Conservation (phyloP, 1,140 invertebrate genomes). For the Aphaenogaster floridana region DNA sequence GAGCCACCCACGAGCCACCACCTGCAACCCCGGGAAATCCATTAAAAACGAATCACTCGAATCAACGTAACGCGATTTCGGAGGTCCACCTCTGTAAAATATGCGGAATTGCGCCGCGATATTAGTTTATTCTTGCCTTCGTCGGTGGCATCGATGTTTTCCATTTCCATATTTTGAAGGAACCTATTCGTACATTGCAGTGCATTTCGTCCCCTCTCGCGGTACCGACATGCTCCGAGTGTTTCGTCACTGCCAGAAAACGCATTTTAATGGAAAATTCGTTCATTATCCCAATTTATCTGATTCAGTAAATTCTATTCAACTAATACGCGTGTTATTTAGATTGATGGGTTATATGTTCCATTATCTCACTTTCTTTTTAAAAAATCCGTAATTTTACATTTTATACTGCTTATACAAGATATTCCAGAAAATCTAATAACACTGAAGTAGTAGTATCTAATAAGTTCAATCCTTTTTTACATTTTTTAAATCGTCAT, state of each 20-base stretch:
- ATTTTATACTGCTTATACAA: not conserved
- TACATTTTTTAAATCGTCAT: not conserved
- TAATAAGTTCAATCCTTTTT: not conserved
- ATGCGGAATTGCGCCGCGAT: constrained; percentile 55
- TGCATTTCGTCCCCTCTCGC: constrained; percentile 20
- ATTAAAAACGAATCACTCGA: constrained; percentile 66
- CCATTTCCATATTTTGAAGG: constrained; percentile 62
- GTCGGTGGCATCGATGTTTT: constrained; percentile 55
- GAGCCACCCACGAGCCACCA: constrained; percentile 39
- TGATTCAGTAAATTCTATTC: not conserved
- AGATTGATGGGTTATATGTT: not conserved
- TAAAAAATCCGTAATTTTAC: not conserved
- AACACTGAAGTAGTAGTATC: not conserved
- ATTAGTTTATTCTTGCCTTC: constrained; percentile 65
- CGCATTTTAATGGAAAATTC: not conserved
- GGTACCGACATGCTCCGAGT: not conserved
- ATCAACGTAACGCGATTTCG: constrained; percentile 64
- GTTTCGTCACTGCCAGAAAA: not conserved
- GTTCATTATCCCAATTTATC: not conserved
- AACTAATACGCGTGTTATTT: constrained; percentile 2
- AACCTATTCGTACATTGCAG: constrained; percentile 40
- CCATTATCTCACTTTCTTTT: not conserved
- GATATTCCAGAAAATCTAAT: not conserved
- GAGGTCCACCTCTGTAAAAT: constrained; percentile 58
- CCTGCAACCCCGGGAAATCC: constrained; percentile 63